phyloP scores from a whole-genome alignment of 2,797 vertebrate species.

The Taeniopygia guttata region DNA sequence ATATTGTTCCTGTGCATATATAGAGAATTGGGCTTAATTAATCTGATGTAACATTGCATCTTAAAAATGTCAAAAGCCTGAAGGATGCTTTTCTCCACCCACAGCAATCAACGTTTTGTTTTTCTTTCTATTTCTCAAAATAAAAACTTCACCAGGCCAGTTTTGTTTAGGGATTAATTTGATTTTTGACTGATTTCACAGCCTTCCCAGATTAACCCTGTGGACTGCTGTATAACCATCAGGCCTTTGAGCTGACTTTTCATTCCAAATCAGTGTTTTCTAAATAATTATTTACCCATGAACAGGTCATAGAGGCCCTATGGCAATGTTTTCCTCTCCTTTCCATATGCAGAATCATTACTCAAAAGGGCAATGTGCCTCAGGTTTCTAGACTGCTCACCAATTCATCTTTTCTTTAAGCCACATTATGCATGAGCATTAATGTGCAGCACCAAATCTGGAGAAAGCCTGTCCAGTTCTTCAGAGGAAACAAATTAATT shows the following conservation, averaged over 20 bases:
- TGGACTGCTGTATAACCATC: neutral
- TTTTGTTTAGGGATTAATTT: neutral
- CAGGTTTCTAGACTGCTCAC: neutral
- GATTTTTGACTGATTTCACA: conserved; percentile 11
- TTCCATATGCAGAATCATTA: neutral
- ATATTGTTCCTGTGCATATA: neutral
- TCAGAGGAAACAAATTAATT: neutral
- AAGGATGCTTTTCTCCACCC: neutral
- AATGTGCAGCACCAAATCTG: neutral
- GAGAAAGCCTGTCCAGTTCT: neutral
- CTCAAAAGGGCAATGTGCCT: conserved; percentile 32
- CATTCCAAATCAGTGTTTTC: conserved; percentile 41
- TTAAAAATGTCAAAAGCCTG: conserved; percentile 5
- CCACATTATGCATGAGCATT: neutral
- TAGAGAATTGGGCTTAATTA: neutral
- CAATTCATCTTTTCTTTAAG: conserved; percentile 35
- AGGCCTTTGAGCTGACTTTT: conserved; percentile 11
- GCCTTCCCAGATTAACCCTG: neutral
- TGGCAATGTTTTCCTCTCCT: neutral
- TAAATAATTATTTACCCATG: conserved; percentile 43
- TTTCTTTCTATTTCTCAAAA: neutral
- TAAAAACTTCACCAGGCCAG: neutral
- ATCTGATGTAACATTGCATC: neutral
- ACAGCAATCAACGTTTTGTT: neutral
- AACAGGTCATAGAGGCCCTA: conserved; percentile 1